These are phyloP conservation scores for Liodrosophila aerea DNA, from an alignment of 2,888 invertebrate genomes.

Conservation along the genomic window DNA sequence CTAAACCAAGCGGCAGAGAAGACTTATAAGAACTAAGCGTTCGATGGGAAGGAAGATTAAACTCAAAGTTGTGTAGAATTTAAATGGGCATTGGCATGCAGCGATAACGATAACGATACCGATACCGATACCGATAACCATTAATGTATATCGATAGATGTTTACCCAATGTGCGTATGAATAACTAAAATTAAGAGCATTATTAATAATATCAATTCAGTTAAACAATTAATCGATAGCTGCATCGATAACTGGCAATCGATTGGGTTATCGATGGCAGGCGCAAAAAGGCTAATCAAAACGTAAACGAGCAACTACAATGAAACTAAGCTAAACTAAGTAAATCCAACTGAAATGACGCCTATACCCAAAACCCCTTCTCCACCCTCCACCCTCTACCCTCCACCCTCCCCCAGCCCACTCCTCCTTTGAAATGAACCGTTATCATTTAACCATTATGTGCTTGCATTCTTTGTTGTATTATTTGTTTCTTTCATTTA, in stretches of 20 bases:
- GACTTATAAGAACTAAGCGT: constrained; percentile 66
- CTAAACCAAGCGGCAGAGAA: constrained; percentile 58
- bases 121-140: constrained; percentile 14
- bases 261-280: constrained; percentile 8
- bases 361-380: not conserved
- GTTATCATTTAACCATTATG: not conserved
- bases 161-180: not conserved
- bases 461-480: constrained; percentile 6
- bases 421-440: not conserved
- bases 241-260: no score
- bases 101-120: constrained; percentile 13
- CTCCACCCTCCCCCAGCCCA: not conserved
- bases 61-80: constrained; percentile 71
- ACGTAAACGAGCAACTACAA: constrained; percentile 28
- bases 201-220: no score
- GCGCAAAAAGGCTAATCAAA: constrained; percentile 25
- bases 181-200: not conserved
- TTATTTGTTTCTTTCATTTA: constrained; percentile 13
- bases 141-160: constrained; percentile 3
- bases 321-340: constrained; percentile 44
- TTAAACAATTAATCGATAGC: not conserved
- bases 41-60: constrained; percentile 34
- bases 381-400: not conserved
- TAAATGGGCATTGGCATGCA: constrained; percentile 48
- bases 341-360: no score